Conservation (phyloP, 2,888 invertebrate genomes). For the Dexiosoma caninum region DNA sequence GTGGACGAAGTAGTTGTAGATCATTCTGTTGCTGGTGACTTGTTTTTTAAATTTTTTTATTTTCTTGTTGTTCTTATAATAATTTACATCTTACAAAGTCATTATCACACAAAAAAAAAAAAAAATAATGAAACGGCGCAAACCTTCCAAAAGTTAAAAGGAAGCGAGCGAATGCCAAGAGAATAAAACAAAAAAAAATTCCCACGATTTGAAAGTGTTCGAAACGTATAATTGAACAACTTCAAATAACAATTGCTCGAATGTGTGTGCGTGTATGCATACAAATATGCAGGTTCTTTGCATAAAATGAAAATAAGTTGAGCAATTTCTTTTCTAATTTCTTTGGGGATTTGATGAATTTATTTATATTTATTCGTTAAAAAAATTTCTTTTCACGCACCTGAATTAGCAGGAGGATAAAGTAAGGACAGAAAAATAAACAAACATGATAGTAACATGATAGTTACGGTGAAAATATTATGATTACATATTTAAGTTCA, state of each 20-base stretch:
- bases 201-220: constrained; percentile 53
- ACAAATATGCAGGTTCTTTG: neutral
- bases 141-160: neutral
- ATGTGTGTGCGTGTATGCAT: neutral
- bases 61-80: constrained; percentile 4
- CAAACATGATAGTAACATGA: too few relatives aligned
- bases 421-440: too few relatives aligned
- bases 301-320: constrained; percentile 12
- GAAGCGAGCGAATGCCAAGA: constrained; percentile 4
- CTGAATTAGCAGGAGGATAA: too few relatives aligned
- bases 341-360: constrained; percentile 37
- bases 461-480: too few relatives aligned
- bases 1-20: constrained; percentile 22
- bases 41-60: neutral
- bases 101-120: constrained; percentile 42
- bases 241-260: neutral
- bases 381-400: neutral
- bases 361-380: too few relatives aligned
- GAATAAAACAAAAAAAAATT: too few relatives aligned
- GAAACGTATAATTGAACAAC: neutral
- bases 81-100: constrained; percentile 62
- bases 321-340: constrained; percentile 34
- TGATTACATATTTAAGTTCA: too few relatives aligned
- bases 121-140: neutral
- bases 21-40: constrained; percentile 26